phyloP scores from a whole-genome alignment of 2,888 invertebrate genomes.

The Lasioglossum malachurum region DNA sequence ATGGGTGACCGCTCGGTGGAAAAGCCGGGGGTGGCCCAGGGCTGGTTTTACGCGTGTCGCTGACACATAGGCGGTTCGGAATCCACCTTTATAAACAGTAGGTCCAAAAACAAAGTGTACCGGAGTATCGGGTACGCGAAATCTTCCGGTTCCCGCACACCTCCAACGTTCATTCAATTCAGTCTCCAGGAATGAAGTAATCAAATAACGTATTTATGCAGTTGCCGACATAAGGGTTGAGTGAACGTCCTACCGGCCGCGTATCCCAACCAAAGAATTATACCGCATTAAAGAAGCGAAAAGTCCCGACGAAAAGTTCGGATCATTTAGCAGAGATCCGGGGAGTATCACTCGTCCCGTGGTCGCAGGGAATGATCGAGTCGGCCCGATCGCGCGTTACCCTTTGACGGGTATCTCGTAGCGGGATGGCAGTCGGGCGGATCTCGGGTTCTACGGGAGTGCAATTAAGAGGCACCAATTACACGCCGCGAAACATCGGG shows the following conservation, averaged over 20 bases:
- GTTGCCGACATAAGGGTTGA: neutral
- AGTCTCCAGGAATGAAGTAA: neutral
- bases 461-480: conserved; percentile 69
- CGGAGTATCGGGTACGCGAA: too few species aligned
- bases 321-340: neutral
- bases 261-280: neutral
- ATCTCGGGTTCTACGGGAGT: conserved; percentile 27
- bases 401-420: neutral
- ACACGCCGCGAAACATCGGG: conserved; percentile 57
- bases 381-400: neutral
- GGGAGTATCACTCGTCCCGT: neutral
- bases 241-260: neutral
- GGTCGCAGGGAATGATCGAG: neutral
- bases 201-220: neutral
- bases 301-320: neutral
- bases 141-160: too few species aligned
- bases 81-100: too few species aligned
- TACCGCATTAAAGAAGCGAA: neutral
- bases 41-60: too few species aligned
- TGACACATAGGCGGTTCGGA: too few species aligned
- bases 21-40: too few species aligned
- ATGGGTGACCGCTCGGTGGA: too few species aligned
- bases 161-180: neutral
- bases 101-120: too few species aligned
- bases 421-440: conserved; percentile 2